Percentiles rank a stretch among this genome's conserved stretches.
phyloP scores from a whole-genome alignment of 2,797 vertebrate species.

The Spinibarbus caldwelli region DNA sequence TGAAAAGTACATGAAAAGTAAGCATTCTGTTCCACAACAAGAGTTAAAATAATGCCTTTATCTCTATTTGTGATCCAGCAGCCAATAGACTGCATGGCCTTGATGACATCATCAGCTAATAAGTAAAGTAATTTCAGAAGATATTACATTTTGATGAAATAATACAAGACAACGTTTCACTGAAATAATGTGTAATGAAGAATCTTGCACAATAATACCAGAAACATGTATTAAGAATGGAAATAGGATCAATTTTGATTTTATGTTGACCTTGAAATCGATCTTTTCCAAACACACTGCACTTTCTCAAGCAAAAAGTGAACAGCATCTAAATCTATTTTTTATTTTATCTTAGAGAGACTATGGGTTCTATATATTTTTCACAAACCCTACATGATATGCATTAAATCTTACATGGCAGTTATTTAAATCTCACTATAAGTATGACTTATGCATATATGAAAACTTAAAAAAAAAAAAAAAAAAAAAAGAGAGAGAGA shows the following conservation, averaged over 20 bases:
- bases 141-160: not conserved
- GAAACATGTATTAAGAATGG: not conserved
- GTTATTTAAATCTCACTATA: conserved; percentile 35
- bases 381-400: conserved; percentile 31
- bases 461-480: conserved; percentile 9
- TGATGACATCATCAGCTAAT: conserved; percentile 10
- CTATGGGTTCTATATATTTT: conserved; percentile 23
- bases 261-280: not conserved
- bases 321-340: not conserved
- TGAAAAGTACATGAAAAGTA: not conserved
- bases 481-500: too few relatives aligned
- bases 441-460: conserved; percentile 31
- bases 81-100: not conserved
- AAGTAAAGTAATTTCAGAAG: not conserved
- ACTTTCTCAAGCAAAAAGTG: not conserved
- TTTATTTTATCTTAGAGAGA: not conserved
- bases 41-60: not conserved
- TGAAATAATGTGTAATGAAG: not conserved
- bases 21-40: not conserved
- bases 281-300: not conserved
- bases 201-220: not conserved
- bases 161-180: not conserved
- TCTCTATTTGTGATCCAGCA: not conserved
- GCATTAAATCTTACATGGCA: conserved; percentile 43
- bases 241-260: not conserved